Evolutionary conservation across 2,888 invertebrate species (phyloP).

Genomic region (Leptinotarsa rubiginosa): DNA sequence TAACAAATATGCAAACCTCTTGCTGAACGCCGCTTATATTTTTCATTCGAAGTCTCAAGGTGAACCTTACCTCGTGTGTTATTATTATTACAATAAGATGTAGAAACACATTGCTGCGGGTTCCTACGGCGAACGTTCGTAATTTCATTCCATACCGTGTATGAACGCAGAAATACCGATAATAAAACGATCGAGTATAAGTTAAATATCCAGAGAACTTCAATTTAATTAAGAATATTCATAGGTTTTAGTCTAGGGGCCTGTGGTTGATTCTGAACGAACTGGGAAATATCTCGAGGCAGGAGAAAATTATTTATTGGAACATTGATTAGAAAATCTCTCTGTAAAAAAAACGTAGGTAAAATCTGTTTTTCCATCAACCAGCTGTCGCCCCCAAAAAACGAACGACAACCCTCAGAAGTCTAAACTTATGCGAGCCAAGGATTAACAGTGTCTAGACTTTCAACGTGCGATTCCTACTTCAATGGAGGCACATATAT

Average conservation of each 20-base stretch:
- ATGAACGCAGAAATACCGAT: constrained; percentile 17
- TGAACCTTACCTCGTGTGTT: constrained; percentile 23
- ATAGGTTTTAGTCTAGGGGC: constrained; percentile 5
- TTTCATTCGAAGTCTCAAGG: constrained; percentile 30
- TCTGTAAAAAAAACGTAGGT: too few species aligned
- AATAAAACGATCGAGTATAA: constrained; percentile 12
- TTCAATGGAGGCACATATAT: too few species aligned
- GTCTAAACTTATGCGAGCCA: too few species aligned
- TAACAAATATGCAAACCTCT: constrained; percentile 32
- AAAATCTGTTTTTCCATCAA: too few species aligned
- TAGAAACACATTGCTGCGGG: constrained; percentile 23
- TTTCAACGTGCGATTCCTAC: too few species aligned
- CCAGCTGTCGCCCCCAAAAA: too few species aligned
- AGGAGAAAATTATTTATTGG: too few species aligned
- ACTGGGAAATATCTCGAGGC: too few species aligned
- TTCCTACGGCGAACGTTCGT: constrained; percentile 18
- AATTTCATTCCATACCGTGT: constrained; percentile 16
- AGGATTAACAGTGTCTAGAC: too few species aligned
- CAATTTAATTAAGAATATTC: constrained; percentile 15
- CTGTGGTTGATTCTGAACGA: not conserved
- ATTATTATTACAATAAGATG: constrained; percentile 29
- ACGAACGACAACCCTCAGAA: too few species aligned
- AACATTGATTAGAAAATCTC: too few species aligned
- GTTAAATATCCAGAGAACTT: constrained; percentile 9
- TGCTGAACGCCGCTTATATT: constrained; percentile 26